Base-by-base conservation (phyloP, 2,797 vertebrate species). In the Enteromius anoplus region DNA sequence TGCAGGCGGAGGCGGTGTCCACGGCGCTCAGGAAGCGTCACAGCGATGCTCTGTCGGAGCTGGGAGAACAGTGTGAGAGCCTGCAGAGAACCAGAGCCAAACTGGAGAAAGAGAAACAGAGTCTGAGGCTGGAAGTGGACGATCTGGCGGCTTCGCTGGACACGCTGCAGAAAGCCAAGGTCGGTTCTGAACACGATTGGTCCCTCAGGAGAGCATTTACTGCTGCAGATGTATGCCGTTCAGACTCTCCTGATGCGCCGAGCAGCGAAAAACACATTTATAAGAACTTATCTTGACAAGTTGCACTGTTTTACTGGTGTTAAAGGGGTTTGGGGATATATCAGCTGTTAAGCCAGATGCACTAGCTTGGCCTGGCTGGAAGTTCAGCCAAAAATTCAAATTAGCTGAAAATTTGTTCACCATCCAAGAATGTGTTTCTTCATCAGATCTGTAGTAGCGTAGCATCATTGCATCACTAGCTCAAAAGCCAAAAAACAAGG, bases 41-140 rank as follows among this genome's bases (percentile, higher is more conserved):
- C 79, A 23, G 90, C 0, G 94, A 95, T 0, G 88, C 91, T 1
- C 85, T 93, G 92, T 83, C 91, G 0, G 95, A 96, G 84, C 91
- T 95, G 77, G 92, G 90, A 12, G 95, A 96, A 88, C 95, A 95
- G 90, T 94, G 92, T 0, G 95, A 95, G 83, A 86, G 90, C 49
- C 92, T 95, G 88, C 95, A 96, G 91, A 88, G 95, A 83, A 89
- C 90, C 70, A 90, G 94, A 2, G 91, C 91, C 88, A 95, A 94
- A 23, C 93, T 95, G 88, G 95, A 96, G 87, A 96, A 96, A 84
- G 95, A 96, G 65, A 96, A 96, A 65, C 94, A 95, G 87, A 93
- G 86, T 85, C 91, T 96, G 86, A 92, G 92, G 80, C 89, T 94
- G 89, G 95, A 96, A 90, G 91, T 95, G 86, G 95, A 96, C 0